Evolutionary conservation across 92 coral and sea anemone species (phyloP), one percentile per base, ranked within the genome.

Genomic region (Blastomussa wellsi): DNA sequence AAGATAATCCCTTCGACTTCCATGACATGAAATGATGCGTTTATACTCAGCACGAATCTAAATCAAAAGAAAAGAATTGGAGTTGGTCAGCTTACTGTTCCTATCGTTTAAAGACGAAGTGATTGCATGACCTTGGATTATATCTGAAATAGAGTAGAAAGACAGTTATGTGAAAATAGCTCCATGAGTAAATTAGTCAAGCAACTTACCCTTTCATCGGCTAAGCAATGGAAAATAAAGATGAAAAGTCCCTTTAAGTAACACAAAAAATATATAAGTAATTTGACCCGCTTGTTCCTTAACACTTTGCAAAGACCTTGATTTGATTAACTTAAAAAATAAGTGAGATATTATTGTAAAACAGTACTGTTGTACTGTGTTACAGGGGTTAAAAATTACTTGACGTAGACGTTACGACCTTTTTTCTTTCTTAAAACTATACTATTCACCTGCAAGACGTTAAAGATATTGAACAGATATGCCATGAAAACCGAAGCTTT

Each of bases 401-500:
- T 39, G 44, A 3, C 44, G 44, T n/a, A n/a, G n/a, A n/a, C n/a
- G n/a, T n/a, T n/a, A n/a, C n/a, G 7, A 7, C 44, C 44, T 39
- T 39, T 39, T 39, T 39, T 7, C 44, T n/a, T n/a, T 55, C 28
- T 26, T 29, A 62, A 62, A 24, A 13, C 13, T 8, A 11, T 4
- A 31, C 0, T 28, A n/a, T 29, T 71, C 74, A 96, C 99, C 98
- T 96, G 99, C 24, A 94, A 87, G 62, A 86, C 93, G 79, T 96
- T 96, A 60, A 89, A 96, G 44, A 96, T 92, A 79, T 96, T 96
- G 87, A 96, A 96, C 15, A 96, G 88, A 35, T 96, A 96, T 51
- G 98, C 99, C 90, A 94, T 90, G 29, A 91, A 82, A 29, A 96
- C 84, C 36, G 99, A 88, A 16, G 89, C 89, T 37, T 88, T 82